A percentile compares a stretch with the other conserved stretches of the same genome.
Evolutionary conservation across 2,113 vertebrate species (phyloP).

Genomic region (Hyperoodon ampullatus): DNA sequence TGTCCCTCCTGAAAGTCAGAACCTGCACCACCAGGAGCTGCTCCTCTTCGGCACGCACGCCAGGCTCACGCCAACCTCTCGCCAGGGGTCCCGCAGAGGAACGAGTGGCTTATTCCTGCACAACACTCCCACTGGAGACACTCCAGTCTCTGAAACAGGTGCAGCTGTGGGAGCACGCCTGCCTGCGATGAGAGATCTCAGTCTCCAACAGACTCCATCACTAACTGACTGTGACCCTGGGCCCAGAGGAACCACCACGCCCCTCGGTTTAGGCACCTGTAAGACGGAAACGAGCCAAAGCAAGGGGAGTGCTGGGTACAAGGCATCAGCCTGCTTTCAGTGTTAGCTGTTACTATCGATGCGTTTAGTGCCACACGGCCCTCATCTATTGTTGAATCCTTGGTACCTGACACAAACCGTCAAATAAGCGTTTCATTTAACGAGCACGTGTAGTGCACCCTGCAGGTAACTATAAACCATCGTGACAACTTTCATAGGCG

Average conservation of each 20-base stretch:
- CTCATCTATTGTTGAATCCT: neutral
- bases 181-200: neutral
- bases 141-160: neutral
- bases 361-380: neutral
- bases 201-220: neutral
- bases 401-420: neutral
- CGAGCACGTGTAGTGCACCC: neutral
- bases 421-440: neutral
- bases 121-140: neutral
- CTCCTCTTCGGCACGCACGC: neutral
- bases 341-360: too few relatives aligned
- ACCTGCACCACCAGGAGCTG: neutral
- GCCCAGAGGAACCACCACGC: neutral
- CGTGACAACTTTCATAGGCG: neutral
- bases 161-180: neutral
- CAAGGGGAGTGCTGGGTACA: fast-evolving
- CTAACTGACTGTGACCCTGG: neutral
- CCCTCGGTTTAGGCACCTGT: neutral
- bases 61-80: fast-evolving
- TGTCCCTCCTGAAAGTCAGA: neutral
- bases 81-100: neutral
- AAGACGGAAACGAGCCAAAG: neutral
- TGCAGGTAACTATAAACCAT: neutral
- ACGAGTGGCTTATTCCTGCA: neutral
- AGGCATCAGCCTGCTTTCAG: neutral